Base-by-base conservation (phyloP, 2,888 invertebrate species). In the Athetis lepigone region DNA sequence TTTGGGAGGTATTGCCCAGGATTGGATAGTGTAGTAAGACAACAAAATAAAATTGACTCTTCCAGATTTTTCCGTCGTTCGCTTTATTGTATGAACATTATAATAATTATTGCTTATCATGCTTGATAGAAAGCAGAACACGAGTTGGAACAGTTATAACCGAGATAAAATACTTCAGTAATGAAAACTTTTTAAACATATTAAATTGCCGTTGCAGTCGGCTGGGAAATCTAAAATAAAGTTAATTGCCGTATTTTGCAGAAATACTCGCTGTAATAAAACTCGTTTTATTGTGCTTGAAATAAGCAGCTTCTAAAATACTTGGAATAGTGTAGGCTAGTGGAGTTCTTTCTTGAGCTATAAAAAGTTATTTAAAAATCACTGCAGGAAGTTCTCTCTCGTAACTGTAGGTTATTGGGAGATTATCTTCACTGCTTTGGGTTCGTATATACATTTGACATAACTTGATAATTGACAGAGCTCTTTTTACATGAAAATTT, bases 181-280 rank as follows among this genome's bases (percentile, higher is more conserved):
- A 43, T 56, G 42, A 57, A 55, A 51, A 52, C 4, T 51, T 39
- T 16, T 39, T 23, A 51, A 3, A 1, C 27, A 39, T 68, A 37
- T 11, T 11, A 29, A 29, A 69, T 23, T 50, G 6, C 51, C 13
- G 36, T 25, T 21, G 43, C 55, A 37, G 45, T 7, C n/a, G n/a
- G 47, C 11, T 49, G 16, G 47, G 40, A 72, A 70, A 21, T 43
- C 47, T 47, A 52, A 71, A 71, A 61, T 71, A 29, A 70, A 54
- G 40, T 71, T 72, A 45, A 71, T 61, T 61, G 37, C 56, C 13
- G 50, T 23, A 45, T 65, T 72, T 73, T 67, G 56, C 52, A 49
- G 49, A 67, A 71, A 45, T 52, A 54, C 47, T 23, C 21, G 7
- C 42, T 45, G 42, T 27, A 36, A 45, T 71, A 59, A 66, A 59